A percentile compares a stretch with the other conserved stretches of the same genome.
phyloP scores from a whole-genome alignment of 2,113 vertebrate genomes.

The Oreochromis tanganicae region DNA sequence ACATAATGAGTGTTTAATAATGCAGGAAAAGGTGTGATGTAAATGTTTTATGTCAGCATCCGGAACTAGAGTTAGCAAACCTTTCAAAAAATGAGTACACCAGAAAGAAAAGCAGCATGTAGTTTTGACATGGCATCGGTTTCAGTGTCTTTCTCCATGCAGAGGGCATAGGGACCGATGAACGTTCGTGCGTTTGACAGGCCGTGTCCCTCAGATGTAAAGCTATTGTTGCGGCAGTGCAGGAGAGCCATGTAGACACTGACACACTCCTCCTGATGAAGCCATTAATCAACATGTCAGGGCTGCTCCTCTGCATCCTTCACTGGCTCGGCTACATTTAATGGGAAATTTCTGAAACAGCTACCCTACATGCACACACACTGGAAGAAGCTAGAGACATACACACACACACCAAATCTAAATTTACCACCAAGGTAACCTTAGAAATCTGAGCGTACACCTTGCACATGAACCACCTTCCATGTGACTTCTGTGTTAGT shows the following conservation, averaged over 20 bases:
- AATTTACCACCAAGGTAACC: not conserved
- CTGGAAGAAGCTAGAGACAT: not conserved
- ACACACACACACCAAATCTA: not conserved
- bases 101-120: not conserved
- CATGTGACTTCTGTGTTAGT: conserved; percentile 16
- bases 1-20: not conserved
- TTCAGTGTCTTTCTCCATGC: not conserved
- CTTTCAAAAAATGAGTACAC: not conserved
- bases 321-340: conserved; percentile 8
- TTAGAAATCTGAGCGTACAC: not conserved
- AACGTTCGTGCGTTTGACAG: conserved; percentile 16
- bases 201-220: conserved; percentile 33
- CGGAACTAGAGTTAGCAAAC: not conserved
- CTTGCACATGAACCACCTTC: not conserved
- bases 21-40: not conserved
- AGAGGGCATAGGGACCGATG: not conserved
- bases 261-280: conserved; percentile 54
- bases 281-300: conserved; percentile 62
- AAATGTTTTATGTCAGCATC: not conserved
- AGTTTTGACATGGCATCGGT: not conserved
- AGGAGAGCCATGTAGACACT: conserved; percentile 29
- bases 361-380: not conserved
- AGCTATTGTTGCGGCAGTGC: conserved; percentile 18
- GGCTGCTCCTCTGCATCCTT: conserved; percentile 5
- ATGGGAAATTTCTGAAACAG: conserved; percentile 2